Percentiles rank a stretch among this genome's conserved stretches.
Evolutionary conservation across 2,113 vertebrate species (phyloP).

Genomic region (Corynorhinus townsendii): DNA sequence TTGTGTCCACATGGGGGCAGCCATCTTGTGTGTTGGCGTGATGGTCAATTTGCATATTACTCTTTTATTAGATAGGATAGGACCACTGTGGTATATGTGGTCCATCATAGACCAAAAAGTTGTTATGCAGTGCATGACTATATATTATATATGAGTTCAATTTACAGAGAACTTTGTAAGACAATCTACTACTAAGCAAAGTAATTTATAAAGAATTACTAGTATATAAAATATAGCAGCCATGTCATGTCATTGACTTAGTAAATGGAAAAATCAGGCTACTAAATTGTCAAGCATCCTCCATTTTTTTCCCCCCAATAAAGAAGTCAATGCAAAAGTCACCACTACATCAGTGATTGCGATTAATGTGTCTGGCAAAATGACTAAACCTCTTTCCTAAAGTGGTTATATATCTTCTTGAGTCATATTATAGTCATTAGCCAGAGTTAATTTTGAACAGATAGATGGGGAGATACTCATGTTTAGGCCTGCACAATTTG

Average conservation of each 20-base stretch:
- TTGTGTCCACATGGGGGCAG: too few relatives aligned
- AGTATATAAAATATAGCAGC: not conserved
- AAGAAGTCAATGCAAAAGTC: conserved; percentile 43
- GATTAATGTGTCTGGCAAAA: conserved; percentile 59
- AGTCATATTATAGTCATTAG: conserved; percentile 67
- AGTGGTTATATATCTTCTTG: conserved; percentile 61
- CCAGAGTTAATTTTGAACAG: conserved; percentile 63
- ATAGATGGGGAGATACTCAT: conserved; percentile 61
- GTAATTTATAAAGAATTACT: not conserved
- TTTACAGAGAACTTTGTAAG: not conserved
- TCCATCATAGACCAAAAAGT: too few relatives aligned
- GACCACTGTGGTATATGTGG: not conserved
- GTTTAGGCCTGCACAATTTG: conserved; percentile 51
- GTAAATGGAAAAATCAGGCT: conserved; percentile 10
- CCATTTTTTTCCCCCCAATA: not conserved
- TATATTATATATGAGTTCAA: not conserved
- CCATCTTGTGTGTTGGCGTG: too few relatives aligned
- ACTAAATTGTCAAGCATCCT: not conserved
- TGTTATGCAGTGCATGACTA: not conserved
- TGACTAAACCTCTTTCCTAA: conserved; percentile 56
- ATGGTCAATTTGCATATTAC: too few relatives aligned
- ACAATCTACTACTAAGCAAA: not conserved
- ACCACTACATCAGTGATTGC: conserved; percentile 41
- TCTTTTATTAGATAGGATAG: too few relatives aligned
- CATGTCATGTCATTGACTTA: conserved; percentile 3